Percentiles rank a stretch among this genome's conserved stretches.
phyloP scores from a whole-genome alignment of 1,140 invertebrate species.

The Drosophila tropicalis region DNA sequence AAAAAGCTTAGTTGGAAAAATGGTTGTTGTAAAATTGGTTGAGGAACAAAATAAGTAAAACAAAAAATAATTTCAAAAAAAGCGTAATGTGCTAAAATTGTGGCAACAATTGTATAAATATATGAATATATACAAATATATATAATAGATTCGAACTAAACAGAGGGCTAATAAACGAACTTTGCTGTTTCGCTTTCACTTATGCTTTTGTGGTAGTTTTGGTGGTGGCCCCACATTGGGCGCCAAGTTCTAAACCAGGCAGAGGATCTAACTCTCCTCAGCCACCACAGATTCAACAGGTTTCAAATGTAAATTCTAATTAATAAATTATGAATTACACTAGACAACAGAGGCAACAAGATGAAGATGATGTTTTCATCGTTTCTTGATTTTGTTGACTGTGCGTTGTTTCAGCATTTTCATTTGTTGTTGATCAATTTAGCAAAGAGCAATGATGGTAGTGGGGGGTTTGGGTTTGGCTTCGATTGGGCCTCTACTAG shows the following conservation, averaged over 20 bases:
- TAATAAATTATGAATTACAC: constrained; percentile 12
- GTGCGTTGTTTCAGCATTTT: constrained; percentile 9
- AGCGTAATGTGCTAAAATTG: too few relatives aligned
- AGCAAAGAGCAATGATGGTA: not conserved
- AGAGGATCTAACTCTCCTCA: not conserved
- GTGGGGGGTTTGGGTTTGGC: not conserved
- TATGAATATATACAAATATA: constrained; percentile 11
- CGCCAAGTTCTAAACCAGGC: constrained; percentile 20
- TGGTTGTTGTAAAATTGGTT: too few relatives aligned
- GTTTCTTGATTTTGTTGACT: constrained; percentile 2
- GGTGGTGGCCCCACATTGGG: not conserved
- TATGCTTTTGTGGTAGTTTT: not conserved
- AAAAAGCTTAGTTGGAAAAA: too few relatives aligned
- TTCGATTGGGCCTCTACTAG: not conserved
- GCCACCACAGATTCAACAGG: constrained; percentile 16
- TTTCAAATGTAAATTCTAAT: constrained; percentile 12
- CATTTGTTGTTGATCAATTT: constrained; percentile 1
- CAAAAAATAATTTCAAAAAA: too few relatives aligned
- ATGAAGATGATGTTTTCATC: not conserved
- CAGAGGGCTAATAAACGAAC: not conserved
- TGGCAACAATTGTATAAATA: constrained; percentile 24
- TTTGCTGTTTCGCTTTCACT: not conserved
- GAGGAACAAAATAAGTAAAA: too few relatives aligned
- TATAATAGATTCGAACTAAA: constrained; percentile 29
- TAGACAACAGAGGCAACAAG: constrained; percentile 9